These are phyloP conservation scores for Xestobium rufovillosum DNA, from an alignment of 2,888 invertebrate genomes.

Conservation along the genomic window DNA sequence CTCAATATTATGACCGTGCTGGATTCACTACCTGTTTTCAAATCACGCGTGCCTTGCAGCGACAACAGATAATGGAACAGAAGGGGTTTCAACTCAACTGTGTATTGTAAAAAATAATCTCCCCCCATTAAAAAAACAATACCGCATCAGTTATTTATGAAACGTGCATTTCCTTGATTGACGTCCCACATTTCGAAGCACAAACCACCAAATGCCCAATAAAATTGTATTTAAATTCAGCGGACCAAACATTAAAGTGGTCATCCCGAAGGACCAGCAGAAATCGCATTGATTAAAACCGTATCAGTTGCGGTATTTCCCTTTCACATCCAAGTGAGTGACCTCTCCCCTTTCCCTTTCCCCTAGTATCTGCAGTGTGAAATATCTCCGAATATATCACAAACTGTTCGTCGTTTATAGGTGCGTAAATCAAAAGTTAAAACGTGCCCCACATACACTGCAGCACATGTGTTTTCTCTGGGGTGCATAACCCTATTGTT, in stretches of 20 bases:
- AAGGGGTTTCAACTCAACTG: too few relatives aligned
- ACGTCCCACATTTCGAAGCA: background rate
- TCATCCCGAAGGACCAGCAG: background rate
- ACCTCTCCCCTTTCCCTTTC: conserved; percentile 1
- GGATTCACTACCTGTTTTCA: too few relatives aligned
- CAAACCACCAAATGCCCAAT: background rate
- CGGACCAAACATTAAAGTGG: conserved; percentile 1
- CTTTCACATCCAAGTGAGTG: too few relatives aligned
- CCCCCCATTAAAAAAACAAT: too few relatives aligned
- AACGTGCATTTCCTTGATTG: conserved; percentile 1
- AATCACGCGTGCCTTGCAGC: too few relatives aligned
- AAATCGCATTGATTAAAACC: background rate
- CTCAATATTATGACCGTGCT: too few relatives aligned
- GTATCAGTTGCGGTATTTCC: too few relatives aligned
- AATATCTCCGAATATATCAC: too few relatives aligned
- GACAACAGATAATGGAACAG: too few relatives aligned
- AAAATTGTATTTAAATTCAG: background rate
- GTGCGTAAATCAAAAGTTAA: conserved; percentile 3
- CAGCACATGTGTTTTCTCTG: conserved; percentile 3
- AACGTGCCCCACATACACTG: background rate
- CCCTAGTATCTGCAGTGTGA: too few relatives aligned
- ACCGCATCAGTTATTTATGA: too few relatives aligned
- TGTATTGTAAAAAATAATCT: too few relatives aligned
- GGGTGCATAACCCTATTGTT: conserved; percentile 2
- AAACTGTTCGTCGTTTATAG: background rate